phyloP scores from a whole-genome alignment of 2,888 invertebrate species.

The Pseudeuparius sepicola region DNA sequence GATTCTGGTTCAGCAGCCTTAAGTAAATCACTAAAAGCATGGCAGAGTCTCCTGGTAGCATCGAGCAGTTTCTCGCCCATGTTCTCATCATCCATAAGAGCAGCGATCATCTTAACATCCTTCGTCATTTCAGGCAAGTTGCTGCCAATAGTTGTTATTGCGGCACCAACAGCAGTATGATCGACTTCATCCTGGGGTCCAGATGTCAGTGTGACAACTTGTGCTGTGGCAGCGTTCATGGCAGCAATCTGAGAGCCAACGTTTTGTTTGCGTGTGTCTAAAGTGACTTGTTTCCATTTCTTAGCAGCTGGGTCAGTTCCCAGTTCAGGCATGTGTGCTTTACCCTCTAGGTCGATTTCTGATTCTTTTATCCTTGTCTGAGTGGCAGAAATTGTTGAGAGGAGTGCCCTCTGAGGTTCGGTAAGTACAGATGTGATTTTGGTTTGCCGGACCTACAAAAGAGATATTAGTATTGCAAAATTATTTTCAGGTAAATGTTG shows the following conservation, averaged over 20 bases:
- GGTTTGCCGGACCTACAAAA: constrained; percentile 61
- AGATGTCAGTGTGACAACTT: constrained; percentile 44
- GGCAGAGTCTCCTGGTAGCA: constrained; percentile 85
- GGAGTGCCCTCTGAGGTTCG: constrained; percentile 86
- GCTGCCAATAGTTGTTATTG: constrained; percentile 93
- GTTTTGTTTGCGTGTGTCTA: constrained; percentile 92
- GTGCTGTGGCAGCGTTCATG: constrained; percentile 98
- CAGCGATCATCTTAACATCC: constrained; percentile 90
- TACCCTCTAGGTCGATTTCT: constrained; percentile 53
- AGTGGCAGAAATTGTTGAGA: constrained; percentile 84
- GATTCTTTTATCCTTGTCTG: constrained; percentile 81
- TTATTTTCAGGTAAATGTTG: neutral
- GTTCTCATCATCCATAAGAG: constrained; percentile 79
- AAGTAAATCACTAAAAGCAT: constrained; percentile 88
- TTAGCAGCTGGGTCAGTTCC: constrained; percentile 78
- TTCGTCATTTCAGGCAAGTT: constrained; percentile 94
- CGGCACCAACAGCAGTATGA: constrained; percentile 91
- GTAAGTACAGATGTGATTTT: constrained; percentile 77
- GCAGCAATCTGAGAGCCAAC: constrained; percentile 96
- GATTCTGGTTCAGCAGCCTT: constrained; percentile 93
- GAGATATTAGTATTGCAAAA: neutral
- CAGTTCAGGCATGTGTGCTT: constrained; percentile 57
- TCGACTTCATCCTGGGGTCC: constrained; percentile 82
- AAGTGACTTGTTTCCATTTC: constrained; percentile 88
- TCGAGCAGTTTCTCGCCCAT: constrained; percentile 79